Evolutionary conservation across 2,113 vertebrate species (phyloP).

Genomic region (Neogale vison): DNA sequence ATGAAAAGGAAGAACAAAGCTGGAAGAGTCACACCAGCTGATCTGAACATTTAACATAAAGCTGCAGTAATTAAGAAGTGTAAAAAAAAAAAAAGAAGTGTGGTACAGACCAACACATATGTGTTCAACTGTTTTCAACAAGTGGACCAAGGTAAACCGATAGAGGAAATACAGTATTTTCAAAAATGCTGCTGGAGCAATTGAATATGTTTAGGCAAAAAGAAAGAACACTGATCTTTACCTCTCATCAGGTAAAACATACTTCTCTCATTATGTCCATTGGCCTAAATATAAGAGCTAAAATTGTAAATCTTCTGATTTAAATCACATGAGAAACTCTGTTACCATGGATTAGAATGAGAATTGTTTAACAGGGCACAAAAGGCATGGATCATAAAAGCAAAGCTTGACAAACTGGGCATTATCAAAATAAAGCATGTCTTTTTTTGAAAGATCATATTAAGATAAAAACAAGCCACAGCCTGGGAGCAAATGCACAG

Average conservation of each 20-base stretch:
- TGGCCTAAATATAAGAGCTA: not conserved
- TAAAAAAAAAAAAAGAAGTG: not conserved
- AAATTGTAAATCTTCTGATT: conserved; percentile 37
- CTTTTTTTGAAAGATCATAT: not conserved
- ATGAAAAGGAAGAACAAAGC: not conserved
- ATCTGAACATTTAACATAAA: not conserved
- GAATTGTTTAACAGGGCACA: not conserved
- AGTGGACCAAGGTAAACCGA: not conserved
- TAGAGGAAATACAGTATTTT: not conserved
- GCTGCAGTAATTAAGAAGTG: not conserved
- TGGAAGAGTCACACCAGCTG: not conserved
- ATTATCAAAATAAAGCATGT: conserved; percentile 13
- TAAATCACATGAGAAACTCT: not conserved
- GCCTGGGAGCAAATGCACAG: not conserved
- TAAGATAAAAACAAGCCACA: not conserved
- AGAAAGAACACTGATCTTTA: not conserved
- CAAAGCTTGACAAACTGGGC: not conserved
- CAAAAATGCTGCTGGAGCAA: not conserved
- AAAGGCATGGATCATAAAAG: not conserved
- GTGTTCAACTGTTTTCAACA: not conserved
- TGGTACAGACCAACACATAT: not conserved
- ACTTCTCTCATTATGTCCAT: not conserved
- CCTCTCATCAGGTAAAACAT: not conserved
- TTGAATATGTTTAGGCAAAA: not conserved
- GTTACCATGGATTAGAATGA: not conserved